Conservation (phyloP, 2,888 invertebrate genomes). For the Parthenolecanium corni region DNA sequence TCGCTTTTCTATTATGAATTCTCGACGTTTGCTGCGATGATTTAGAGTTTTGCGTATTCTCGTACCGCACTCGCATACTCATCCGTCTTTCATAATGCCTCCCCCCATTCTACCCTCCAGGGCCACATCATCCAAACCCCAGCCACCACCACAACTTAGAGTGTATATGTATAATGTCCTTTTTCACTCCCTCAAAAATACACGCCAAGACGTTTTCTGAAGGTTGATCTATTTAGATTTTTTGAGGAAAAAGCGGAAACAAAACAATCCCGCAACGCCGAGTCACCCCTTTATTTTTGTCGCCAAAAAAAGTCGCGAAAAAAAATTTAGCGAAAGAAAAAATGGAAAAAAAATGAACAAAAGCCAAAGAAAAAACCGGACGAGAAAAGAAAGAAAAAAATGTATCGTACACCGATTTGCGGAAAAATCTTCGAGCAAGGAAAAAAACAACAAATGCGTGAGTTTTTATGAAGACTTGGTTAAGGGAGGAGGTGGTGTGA, state of each 20-base stretch:
- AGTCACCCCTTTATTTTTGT: constrained; percentile 15
- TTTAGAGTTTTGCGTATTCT: constrained; percentile 22
- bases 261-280: constrained; percentile 10
- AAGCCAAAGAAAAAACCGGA: no score
- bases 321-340: no score
- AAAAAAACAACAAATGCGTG: no score
- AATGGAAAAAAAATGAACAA: no score
- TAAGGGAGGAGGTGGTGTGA: neutral
- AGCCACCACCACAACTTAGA: no score
- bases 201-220: constrained; percentile 23
- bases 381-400: no score
- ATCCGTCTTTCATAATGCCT: neutral
- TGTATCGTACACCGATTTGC: no score
- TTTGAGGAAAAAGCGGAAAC: constrained; percentile 11
- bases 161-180: no score
- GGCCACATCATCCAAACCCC: no score
- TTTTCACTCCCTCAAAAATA: no score
- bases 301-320: neutral
- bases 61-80: neutral
- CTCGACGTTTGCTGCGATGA: constrained; percentile 27
- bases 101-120: neutral
- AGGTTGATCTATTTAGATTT: constrained; percentile 1
- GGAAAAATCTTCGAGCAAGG: no score
- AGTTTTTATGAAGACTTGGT: neutral
- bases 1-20: constrained; percentile 28